Base-by-base conservation (phyloP, 2,113 vertebrate species). In the Orycteropus afer region DNA sequence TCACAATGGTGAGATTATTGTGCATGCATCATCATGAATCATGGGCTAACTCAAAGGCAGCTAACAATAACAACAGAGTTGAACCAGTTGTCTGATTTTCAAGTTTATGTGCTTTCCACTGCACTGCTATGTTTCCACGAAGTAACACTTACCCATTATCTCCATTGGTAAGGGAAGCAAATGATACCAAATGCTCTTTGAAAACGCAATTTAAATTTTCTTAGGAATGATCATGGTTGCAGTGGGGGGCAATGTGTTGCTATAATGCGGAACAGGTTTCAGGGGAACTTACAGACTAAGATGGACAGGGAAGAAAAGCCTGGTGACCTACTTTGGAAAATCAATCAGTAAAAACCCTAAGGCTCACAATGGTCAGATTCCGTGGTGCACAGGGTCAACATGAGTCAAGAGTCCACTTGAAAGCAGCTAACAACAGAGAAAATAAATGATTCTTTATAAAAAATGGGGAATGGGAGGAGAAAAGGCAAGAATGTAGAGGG, bases 401-500 rank as follows among this genome's bases (percentile, higher is more conserved):
- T n/a, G 37, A 71, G 69, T 40, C 37, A 9, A 71, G 22, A 20
- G 37, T 22, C 37, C 9, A 17, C 37, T 40, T 11, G 22, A 71
- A 71, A 23, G 37, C 37, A 20, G 61, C 61, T 65, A 65, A 71
- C 69, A 37, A 71, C 69, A 71, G 69, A 40, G 40, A 49, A 94
- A 82, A 63, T 74, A 67, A 67, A 55, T 51, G 42, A 2, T 57
- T 76, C 53, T 77, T 79, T 65, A 71, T 95, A 87, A 96, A 97
- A 94, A 63, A 40, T 32, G 40, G 84, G 85, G 37, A 78, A 11
- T 84, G 34, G 27, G 20, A 40, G 55, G 91, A 40, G 29, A 94
- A 97, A 96, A 88, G 2, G 57, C 74, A 95, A 93, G 73, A 95
- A 77, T 80, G 34, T 73, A 93, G 96, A 57, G 29, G 91, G 61